Evolutionary conservation across 2,797 vertebrate genomes (phyloP).

Genomic region (Decapterus maruadsi): DNA sequence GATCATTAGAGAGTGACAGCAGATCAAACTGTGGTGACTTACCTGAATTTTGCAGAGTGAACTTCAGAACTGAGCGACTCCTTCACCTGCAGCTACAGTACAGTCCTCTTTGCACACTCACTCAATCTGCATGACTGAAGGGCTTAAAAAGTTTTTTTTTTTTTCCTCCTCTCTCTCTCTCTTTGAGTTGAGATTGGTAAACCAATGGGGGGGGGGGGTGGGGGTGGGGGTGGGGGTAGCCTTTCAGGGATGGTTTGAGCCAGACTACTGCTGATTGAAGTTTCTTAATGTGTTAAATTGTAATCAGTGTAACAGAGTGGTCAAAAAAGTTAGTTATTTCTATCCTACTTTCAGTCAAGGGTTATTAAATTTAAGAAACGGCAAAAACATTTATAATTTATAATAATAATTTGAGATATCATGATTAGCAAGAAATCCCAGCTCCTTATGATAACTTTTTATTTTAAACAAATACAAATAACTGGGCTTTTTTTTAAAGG

Average conservation of each 20-base stretch:
- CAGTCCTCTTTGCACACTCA: constrained; percentile 32
- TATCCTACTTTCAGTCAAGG: background rate
- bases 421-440: background rate
- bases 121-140: constrained; percentile 1
- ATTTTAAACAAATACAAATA: constrained; percentile 25
- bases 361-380: background rate
- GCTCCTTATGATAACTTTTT: background rate
- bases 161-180: background rate
- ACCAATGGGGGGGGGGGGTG: background rate
- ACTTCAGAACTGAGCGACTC: constrained; percentile 24
- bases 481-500: background rate
- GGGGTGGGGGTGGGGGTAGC: too few species aligned
- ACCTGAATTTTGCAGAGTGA: constrained; percentile 52
- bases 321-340: background rate
- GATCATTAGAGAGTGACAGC: background rate
- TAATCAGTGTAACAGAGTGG: background rate
- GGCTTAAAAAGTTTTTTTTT: constrained; percentile 15
- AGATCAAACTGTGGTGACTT: background rate
- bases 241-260: background rate
- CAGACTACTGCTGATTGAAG: background rate
- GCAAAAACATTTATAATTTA: background rate
- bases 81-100: constrained; percentile 37
- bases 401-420: background rate
- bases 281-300: background rate
- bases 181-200: constrained; percentile 7